A percentile compares a stretch with the other conserved stretches of the same genome.
Evolutionary conservation across 2,113 vertebrate genomes (phyloP).

Genomic region (Mustela nigripes): DNA sequence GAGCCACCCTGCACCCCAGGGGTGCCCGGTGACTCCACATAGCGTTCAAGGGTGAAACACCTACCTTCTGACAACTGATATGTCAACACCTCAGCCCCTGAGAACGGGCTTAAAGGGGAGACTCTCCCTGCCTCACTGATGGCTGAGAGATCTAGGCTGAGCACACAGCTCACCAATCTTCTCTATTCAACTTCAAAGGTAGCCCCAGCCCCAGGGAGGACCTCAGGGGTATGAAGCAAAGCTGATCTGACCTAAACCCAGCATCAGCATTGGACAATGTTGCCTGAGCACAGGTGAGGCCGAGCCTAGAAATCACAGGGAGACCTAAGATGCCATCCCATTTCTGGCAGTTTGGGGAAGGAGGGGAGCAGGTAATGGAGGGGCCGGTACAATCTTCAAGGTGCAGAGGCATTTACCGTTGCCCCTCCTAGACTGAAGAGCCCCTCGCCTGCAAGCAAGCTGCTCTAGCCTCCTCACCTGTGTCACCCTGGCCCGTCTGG

Average conservation of each 20-base stretch:
- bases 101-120: conserved; percentile 38
- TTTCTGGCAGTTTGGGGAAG: not conserved
- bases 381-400: not conserved
- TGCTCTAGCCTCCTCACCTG: not conserved
- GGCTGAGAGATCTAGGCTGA: conserved; percentile 5
- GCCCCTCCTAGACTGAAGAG: not conserved
- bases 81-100: conserved; percentile 51
- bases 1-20: not conserved
- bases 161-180: conserved; percentile 71
- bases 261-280: not conserved
- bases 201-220: not conserved
- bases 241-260: not conserved
- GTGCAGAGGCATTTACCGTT: no score
- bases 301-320: not conserved
- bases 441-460: not conserved
- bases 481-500: not conserved
- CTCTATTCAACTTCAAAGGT: conserved; percentile 74
- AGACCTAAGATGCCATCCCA: not conserved
- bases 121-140: not conserved
- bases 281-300: not conserved
- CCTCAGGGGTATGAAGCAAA: not conserved
- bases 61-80: conserved; percentile 25
- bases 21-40: not conserved
- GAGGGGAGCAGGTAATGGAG: not conserved
- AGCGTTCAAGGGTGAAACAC: conserved; percentile 24